Evolutionary conservation across 2,797 vertebrate species (phyloP), one percentile per base, ranked within the genome.

Genomic region (Pteronotus mesoamericanus): DNA sequence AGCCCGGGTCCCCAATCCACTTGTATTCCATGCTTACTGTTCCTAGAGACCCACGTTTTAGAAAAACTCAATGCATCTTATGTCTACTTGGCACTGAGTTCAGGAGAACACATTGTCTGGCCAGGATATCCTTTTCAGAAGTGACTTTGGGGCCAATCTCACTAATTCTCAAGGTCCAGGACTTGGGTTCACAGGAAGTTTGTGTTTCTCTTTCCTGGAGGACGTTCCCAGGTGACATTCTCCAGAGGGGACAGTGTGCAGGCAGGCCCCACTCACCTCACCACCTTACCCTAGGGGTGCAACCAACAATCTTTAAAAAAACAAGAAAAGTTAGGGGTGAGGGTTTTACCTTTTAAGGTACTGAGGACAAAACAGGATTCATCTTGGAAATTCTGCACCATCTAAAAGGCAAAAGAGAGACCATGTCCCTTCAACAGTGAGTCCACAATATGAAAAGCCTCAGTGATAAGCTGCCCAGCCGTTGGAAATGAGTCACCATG

Each of bases 361-460:
- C 99, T 99, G 98, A 99, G 99, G 94, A 99, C 96, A 97, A 99
- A 99, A 97, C 99, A 99, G 12, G 98, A 99, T 97, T 99, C 99
- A n/a, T 99, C 99, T 92, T 98, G 98, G 97, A 99, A 99, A 98
- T 99, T 99, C 97, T 99, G 99, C 91, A 99, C 99, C 99, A 99
- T 99, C 99, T 99, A 98, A 97, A 98, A 95, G 92, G 85, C 39
- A 98, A 94, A 95, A 59, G 32, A 59, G 29, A 96, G 71, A 96
- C 71, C 44, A 34, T 0, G 1, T 16, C 59, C 42, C 44, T 48
- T 92, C n/a, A 86, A 6, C 32, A 51, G 55, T 0, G 7, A 66
- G 37, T 6, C 80, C 11, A 1, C 1, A 8, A 15, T 18, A 24
- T 0, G 26, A 42, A 42, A 66, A 64, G 51, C 12, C 34, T 42